A percentile compares a stretch with the other conserved stretches of the same genome.
Conservation (phyloP, 2,113 vertebrate genomes). For the Oryctolagus cuniculus region mOryCun1.1 NC_091439.1:86489501-86490000, state of each 20-base stretch:
- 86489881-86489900: neutral
- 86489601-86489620: neutral
- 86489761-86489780: neutral
- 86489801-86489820: neutral
- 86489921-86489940: neutral
- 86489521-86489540: neutral
- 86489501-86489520: neutral
- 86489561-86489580: neutral
- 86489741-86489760: neutral
- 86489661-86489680: neutral
- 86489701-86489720: neutral
- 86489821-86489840: neutral
- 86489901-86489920: neutral
- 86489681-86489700: neutral
- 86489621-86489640: neutral
- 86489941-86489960: neutral
- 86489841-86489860: neutral
- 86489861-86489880: neutral
- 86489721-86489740: neutral
- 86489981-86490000: conserved; percentile 6
- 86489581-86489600: neutral
- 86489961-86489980: neutral
- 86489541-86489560: neutral
- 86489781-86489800: neutral
- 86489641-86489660: neutral